Conservation (phyloP, 2,113 vertebrate genomes). For the Pyrgilauda ruficollis region DNA sequence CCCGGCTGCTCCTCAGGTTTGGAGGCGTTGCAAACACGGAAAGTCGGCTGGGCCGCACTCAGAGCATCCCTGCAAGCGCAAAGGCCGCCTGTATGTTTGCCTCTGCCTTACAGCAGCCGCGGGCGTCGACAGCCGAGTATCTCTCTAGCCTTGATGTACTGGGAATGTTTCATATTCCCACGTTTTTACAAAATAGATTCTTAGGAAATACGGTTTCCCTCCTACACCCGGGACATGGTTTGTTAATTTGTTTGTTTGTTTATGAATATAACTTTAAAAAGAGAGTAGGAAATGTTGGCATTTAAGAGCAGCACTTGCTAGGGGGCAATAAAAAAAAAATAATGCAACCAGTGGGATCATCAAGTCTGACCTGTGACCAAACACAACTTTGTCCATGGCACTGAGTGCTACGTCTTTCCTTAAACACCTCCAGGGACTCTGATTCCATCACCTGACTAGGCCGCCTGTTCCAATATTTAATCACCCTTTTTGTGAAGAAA, state of each 20-base stretch:
- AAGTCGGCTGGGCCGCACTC: neutral
- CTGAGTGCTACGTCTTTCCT: neutral
- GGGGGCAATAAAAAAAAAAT: neutral
- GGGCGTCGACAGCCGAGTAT: rapidly evolving
- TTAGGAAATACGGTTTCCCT: neutral
- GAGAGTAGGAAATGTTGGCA: no score
- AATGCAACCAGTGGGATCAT: neutral
- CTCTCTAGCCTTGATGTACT: rapidly evolving
- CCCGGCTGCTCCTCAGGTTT: neutral
- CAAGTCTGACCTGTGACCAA: rapidly evolving
- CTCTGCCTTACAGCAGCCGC: neutral
- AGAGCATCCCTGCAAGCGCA: rapidly evolving
- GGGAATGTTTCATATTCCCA: no score
- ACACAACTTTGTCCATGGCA: neutral
- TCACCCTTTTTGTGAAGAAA: neutral
- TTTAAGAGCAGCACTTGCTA: neutral
- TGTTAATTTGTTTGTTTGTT: neutral
- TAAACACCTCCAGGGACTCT: neutral
- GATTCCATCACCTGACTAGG: neutral
- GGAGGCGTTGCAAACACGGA: neutral
- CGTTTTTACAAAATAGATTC: rapidly evolving
- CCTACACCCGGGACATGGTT: no score
- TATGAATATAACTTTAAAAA: neutral
- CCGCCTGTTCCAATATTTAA: neutral
- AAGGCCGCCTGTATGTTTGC: rapidly evolving